Percentiles rank a stretch among this genome's conserved stretches.
These are phyloP conservation scores for Lydus trimaculatus DNA, from an alignment of 2,888 invertebrate species.

Conservation along the genomic window DNA sequence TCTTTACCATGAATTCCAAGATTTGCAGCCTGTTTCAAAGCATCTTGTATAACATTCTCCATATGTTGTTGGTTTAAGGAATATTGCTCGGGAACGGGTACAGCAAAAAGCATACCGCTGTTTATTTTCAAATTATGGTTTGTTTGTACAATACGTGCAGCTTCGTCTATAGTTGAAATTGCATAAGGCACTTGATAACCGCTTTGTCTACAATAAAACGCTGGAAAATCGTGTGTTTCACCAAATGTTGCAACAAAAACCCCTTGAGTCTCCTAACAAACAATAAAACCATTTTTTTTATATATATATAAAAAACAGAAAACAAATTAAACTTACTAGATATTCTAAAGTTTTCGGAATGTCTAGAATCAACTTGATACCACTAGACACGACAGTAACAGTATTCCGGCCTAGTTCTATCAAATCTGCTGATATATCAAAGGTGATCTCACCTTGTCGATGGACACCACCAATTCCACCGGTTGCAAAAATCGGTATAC, in stretches of 20 bases:
- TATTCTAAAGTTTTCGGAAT: slow-evolving; percentile 93
- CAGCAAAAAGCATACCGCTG: slow-evolving; percentile 86
- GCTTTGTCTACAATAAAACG: slow-evolving; percentile 88
- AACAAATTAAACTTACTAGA: slow-evolving; percentile 67
- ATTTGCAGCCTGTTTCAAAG: slow-evolving; percentile 68
- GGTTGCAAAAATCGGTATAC: slow-evolving; percentile 92
- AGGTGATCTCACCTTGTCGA: slow-evolving; percentile 80
- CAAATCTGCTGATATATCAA: slow-evolving; percentile 96
- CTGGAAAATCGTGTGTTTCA: slow-evolving; percentile 80
- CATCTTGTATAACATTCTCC: slow-evolving; percentile 74
- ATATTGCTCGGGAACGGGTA: slow-evolving; percentile 82
- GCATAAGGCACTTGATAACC: slow-evolving; percentile 76
- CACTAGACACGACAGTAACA: slow-evolving; percentile 92
- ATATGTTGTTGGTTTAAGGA: slow-evolving; percentile 69
- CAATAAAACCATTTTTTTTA: too few species aligned
- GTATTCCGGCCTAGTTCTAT: slow-evolving; percentile 87
- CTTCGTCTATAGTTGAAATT: slow-evolving; percentile 68
- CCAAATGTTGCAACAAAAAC: slow-evolving; percentile 87
- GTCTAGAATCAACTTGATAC: slow-evolving; percentile 97
- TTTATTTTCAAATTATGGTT: slow-evolving; percentile 63
- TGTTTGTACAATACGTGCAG: slow-evolving; percentile 74
- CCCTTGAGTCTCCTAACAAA: slow-evolving; percentile 88
- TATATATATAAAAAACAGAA: not conserved
- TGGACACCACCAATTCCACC: slow-evolving; percentile 97
- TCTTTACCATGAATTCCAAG: slow-evolving; percentile 80